These are phyloP conservation scores for Axinella damicornis DNA, from an alignment of 37 sponge, comb jelly and placozoan genomes.

Conservation along the genomic window DNA sequence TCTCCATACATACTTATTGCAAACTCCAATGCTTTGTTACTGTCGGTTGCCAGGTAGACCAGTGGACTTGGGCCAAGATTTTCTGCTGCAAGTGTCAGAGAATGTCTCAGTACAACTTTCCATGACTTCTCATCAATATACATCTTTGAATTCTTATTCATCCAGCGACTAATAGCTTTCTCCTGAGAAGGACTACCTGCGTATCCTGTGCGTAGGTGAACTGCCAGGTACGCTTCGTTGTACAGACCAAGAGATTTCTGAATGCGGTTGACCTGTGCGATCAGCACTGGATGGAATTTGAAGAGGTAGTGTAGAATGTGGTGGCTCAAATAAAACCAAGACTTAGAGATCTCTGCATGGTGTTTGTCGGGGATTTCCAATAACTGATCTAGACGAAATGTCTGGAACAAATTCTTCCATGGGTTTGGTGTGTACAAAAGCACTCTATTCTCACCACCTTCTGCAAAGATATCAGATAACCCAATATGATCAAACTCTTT, in stretches of 20 bases:
- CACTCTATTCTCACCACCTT: not conserved
- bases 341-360: not conserved
- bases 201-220: constrained; percentile 63
- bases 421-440: not conserved
- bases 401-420: constrained; percentile 22
- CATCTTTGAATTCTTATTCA: not conserved
- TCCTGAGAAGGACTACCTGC: constrained; percentile 25
- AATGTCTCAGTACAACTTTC: constrained; percentile 15
- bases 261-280: not conserved
- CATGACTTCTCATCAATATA: constrained; percentile 6
- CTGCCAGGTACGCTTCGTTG: constrained; percentile 18
- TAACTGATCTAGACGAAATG: not conserved
- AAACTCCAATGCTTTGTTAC: not conserved
- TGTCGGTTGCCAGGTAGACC: constrained; percentile 35
- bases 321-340: constrained; percentile 12
- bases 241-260: not conserved
- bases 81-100: not conserved
- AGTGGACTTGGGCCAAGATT: not conserved
- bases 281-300: not conserved
- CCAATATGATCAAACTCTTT: constrained; percentile 11
- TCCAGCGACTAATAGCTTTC: not conserved
- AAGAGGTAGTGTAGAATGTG: constrained; percentile 23
- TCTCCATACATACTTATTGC: constrained; percentile 1
- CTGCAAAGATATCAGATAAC: not conserved
- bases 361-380: constrained; percentile 34